A percentile compares a stretch with the other conserved stretches of the same genome.
phyloP scores from a whole-genome alignment of 2,888 invertebrate species.

The Augochlorella aurata region DNA sequence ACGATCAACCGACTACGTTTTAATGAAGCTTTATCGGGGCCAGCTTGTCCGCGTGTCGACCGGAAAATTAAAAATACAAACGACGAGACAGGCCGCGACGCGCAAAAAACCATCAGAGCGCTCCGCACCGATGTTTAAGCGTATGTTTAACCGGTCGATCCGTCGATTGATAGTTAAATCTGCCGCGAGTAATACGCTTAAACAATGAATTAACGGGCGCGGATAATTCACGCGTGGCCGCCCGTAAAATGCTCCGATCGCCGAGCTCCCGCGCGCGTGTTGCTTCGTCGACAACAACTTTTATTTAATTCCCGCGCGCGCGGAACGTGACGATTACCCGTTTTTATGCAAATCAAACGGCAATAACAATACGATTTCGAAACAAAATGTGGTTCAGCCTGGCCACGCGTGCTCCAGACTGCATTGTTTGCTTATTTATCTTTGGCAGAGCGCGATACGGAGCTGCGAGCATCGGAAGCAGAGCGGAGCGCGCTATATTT shows the following conservation, averaged over 20 bases:
- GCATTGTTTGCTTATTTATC: neutral
- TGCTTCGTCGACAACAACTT: neutral
- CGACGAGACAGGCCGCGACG: neutral
- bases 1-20: conserved; percentile 49
- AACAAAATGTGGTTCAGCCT: neutral
- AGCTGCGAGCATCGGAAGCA: too few species aligned
- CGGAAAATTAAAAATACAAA: conserved; percentile 25
- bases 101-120: neutral
- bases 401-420: neutral
- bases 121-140: neutral
- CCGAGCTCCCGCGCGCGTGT: neutral
- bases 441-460: neutral
- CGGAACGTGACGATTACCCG: neutral
- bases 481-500: too few species aligned
- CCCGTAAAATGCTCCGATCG: conserved; percentile 2
- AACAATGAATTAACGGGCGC: conserved; percentile 19
- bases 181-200: conserved; percentile 16
- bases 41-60: conserved; percentile 16
- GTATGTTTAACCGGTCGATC: neutral
- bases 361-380: too few species aligned
- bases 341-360: conserved; percentile 14
- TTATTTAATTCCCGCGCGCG: conserved; percentile 8
- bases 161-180: conserved; percentile 21
- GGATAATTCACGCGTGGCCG: conserved; percentile 11
- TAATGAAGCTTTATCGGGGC: conserved; percentile 48